A percentile compares a stretch with the other conserved stretches of the same genome.
Conservation (phyloP, 2,888 invertebrate species). For the Axea sp. region DNA sequence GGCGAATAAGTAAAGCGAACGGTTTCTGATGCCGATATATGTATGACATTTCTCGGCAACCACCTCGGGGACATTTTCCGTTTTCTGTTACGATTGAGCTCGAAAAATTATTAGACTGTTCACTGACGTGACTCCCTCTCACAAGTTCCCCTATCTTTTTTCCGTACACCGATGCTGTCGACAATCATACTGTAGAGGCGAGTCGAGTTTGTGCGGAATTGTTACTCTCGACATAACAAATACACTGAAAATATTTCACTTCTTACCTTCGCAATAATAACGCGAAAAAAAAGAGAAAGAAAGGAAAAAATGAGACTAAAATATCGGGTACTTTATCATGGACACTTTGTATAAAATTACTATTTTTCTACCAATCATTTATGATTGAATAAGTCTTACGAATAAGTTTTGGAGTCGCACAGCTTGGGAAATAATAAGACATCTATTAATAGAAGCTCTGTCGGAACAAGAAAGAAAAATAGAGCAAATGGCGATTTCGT, state of each 20-base stretch:
- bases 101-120: constrained; percentile 69
- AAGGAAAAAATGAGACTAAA: no score
- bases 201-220: constrained; percentile 5
- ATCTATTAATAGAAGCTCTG: constrained; percentile 10
- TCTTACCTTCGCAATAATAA: neutral
- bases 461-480: constrained; percentile 7
- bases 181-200: constrained; percentile 1
- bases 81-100: constrained; percentile 69
- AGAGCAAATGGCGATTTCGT: constrained; percentile 5
- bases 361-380: no score
- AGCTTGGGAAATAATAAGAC: constrained; percentile 16
- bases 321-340: no score
- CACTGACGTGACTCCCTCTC: constrained; percentile 42
- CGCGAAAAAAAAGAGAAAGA: constrained; percentile 2
- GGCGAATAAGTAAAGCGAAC: constrained; percentile 62
- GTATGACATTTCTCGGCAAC: constrained; percentile 67
- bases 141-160: neutral
- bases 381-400: no score
- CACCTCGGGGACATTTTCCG: constrained; percentile 65
- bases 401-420: no score
- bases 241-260: constrained; percentile 20
- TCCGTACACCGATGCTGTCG: no score
- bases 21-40: constrained; percentile 67
- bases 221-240: constrained; percentile 5
- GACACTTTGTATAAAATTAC: neutral